These are phyloP conservation scores for Plusia festucae DNA, from an alignment of 2,888 invertebrate genomes.

Conservation along the genomic window DNA sequence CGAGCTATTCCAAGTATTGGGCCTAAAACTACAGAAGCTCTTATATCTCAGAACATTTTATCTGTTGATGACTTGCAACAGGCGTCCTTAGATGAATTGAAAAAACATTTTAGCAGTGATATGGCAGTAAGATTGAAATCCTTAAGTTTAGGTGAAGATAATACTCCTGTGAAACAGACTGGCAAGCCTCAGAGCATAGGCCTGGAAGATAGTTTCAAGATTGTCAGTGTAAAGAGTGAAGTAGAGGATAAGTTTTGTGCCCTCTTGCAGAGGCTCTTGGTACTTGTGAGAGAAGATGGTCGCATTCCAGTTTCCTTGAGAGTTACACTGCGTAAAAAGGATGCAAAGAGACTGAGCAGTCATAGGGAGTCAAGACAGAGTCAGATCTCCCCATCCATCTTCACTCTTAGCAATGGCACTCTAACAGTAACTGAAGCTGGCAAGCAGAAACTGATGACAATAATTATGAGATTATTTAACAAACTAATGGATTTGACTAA, in stretches of 20 bases:
- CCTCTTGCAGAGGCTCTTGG: slow-evolving; percentile 91
- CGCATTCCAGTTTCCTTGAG: slow-evolving; percentile 93
- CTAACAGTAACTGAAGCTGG: slow-evolving; percentile 87
- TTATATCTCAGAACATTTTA: slow-evolving; percentile 91
- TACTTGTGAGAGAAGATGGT: slow-evolving; percentile 93
- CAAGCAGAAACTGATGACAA: slow-evolving; percentile 91
- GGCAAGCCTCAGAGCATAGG: slow-evolving; percentile 95
- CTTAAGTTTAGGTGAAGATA: slow-evolving; percentile 93
- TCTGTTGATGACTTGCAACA: slow-evolving; percentile 92
- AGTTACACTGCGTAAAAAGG: slow-evolving; percentile 93
- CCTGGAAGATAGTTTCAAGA: slow-evolving; percentile 93
- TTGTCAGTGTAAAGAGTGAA: slow-evolving; percentile 92
- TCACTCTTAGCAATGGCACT: slow-evolving; percentile 86
- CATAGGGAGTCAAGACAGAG: slow-evolving; percentile 94
- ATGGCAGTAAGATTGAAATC: slow-evolving; percentile 92
- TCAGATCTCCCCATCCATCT: slow-evolving; percentile 92
- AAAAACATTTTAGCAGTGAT: slow-evolving; percentile 91
- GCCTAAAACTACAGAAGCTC: slow-evolving; percentile 90
- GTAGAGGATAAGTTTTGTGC: slow-evolving; percentile 92
- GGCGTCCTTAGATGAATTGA: slow-evolving; percentile 88
- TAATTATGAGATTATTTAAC: slow-evolving; percentile 93
- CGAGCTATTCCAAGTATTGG: slow-evolving; percentile 94
- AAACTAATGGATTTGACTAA: slow-evolving; percentile 92
- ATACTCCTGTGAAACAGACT: slow-evolving; percentile 91
- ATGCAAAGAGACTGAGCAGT: slow-evolving; percentile 91